phyloP scores from a whole-genome alignment of 2,113 vertebrate species.

The Caloenas nicobarica region DNA sequence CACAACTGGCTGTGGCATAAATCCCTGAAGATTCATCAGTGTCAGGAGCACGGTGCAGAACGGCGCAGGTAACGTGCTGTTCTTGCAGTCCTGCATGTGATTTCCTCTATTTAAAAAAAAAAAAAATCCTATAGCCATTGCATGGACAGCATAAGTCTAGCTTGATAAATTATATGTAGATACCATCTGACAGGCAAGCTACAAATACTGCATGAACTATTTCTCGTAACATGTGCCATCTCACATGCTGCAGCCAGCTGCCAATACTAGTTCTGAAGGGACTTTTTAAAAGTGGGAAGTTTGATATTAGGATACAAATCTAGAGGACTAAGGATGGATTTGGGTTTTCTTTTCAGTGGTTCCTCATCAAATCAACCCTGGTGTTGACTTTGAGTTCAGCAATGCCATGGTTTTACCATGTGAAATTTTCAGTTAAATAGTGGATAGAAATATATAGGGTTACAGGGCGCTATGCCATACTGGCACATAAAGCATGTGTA shows the following conservation, averaged over 20 bases:
- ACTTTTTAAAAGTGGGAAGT: background rate
- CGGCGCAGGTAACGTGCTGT: rapidly evolving
- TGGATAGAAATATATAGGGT: background rate
- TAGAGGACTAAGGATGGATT: background rate
- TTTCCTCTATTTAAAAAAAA: background rate
- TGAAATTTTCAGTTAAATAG: background rate
- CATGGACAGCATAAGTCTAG: background rate
- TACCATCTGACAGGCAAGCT: background rate
- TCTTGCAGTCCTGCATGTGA: background rate
- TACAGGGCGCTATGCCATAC: background rate
- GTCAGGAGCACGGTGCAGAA: background rate
- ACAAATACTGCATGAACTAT: background rate
- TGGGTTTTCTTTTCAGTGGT: background rate
- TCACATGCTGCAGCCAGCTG: background rate
- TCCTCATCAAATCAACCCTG: background rate
- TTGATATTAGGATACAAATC: background rate
- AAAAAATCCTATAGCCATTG: background rate
- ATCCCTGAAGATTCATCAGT: background rate
- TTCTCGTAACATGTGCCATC: background rate
- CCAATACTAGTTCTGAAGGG: background rate
- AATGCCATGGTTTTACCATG: background rate
- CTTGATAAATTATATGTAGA: background rate
- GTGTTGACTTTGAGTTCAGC: background rate
- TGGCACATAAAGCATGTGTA: background rate
- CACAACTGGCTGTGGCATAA: background rate